Base-by-base conservation (phyloP, 2,888 invertebrate species). In the Macaria notata region DNA sequence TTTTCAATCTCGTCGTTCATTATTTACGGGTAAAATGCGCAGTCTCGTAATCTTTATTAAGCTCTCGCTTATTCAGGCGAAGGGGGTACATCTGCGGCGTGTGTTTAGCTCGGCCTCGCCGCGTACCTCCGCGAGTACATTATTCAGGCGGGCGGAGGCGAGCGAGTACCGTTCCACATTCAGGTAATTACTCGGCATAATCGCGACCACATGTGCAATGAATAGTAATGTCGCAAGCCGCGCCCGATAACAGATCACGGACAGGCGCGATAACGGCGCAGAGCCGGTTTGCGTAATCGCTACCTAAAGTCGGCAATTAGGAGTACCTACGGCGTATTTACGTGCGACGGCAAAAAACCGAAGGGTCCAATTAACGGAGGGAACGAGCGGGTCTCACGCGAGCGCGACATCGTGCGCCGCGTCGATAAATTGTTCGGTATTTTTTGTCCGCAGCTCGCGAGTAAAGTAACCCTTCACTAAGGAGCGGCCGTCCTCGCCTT, bases 161-260 rank as follows among this genome's bases (percentile, higher is more conserved):
- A 49, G 39, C 55, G 48, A 55, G 57, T 54, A 62, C 60, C 62
- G 61, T 59, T 62, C 57, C 52, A 66, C 66, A 63, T 63, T 61
- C 62, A 63, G 66, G 70, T 73, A 71, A 70, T 72, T 68, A 71
- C 62, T 61, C 60, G 65, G 61, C 68, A 60, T 65, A 70, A 70
- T 71, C 68, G 68, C 68, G 64, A 62, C 66, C 69, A 71, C 67
- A 68, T 77, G 76, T 72, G 73, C 74, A 70, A 72, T 72, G 63
- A 64, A 61, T 61, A 65, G 71, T 70, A 71, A 69, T 75, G 75
- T 76, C 73, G 79, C 82, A 79, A 80, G 76, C 77, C 76, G 71
- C 75, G 76, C 69, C 69, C 66, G 83, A 84, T 83, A 84, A 79
- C 71, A 73, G 75, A 78, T 79, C 79, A 74, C 68, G 75, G 78